These are phyloP conservation scores for Drosophila fuyamai DNA, from an alignment of 1,140 invertebrate genomes.

Conservation along the genomic window DNA sequence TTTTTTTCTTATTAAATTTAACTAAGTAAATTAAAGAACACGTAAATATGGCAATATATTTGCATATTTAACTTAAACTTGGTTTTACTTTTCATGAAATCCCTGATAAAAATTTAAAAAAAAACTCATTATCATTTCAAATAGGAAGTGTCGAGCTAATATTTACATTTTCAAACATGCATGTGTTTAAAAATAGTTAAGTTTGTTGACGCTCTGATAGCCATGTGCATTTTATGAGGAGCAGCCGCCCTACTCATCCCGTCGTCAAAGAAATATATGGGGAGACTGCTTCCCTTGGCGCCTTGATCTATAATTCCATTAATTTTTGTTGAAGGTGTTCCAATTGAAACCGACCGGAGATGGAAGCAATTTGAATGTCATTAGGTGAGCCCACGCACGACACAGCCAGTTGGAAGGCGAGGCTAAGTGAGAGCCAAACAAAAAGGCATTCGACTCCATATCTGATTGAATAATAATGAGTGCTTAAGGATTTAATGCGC, in stretches of 20 bases:
- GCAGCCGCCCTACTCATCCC: too few species aligned
- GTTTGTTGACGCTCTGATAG: neutral
- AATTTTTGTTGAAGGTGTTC: slow-evolving; percentile 50
- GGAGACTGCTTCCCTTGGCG: slow-evolving; percentile 1
- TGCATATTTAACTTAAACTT: too few species aligned
- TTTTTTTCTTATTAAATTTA: too few species aligned
- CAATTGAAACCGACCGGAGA: slow-evolving; percentile 35
- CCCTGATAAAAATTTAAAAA: too few species aligned
- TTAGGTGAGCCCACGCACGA: slow-evolving; percentile 47
- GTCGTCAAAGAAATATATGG: slow-evolving; percentile 4
- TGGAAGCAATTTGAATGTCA: slow-evolving; percentile 69
- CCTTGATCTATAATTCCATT: slow-evolving; percentile 53
- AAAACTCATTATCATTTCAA: too few species aligned
- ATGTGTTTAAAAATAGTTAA: neutral
- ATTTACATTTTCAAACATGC: too few species aligned
- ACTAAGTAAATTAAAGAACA: too few species aligned
- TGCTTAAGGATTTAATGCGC: slow-evolving; percentile 79
- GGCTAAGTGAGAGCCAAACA: slow-evolving; percentile 22
- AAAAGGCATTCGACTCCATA: slow-evolving; percentile 65
- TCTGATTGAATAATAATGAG: slow-evolving; percentile 83
- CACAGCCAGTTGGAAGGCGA: slow-evolving; percentile 16
- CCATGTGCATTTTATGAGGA: neutral
- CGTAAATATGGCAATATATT: too few species aligned
- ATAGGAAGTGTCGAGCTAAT: too few species aligned
- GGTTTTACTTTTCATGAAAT: too few species aligned